phyloP scores from a whole-genome alignment of 2,888 invertebrate species.

The Nephrotoma flavescens region DNA sequence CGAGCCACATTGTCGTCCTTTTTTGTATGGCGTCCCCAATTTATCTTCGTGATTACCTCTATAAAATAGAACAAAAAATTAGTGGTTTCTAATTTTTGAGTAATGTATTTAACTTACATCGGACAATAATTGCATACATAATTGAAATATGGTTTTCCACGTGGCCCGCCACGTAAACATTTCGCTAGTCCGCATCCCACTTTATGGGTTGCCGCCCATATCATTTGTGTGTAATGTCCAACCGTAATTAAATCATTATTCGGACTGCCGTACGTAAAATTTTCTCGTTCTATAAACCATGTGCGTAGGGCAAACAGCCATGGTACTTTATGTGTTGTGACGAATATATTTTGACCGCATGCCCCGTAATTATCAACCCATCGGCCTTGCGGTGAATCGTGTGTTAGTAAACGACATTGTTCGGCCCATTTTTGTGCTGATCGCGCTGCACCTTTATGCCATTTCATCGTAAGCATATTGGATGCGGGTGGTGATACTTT shows the following conservation, averaged over 20 bases:
- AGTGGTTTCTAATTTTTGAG: not conserved
- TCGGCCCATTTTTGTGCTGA: slow-evolving; percentile 64
- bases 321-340: slow-evolving; percentile 61
- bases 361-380: slow-evolving; percentile 46
- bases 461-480: slow-evolving; percentile 70
- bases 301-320: slow-evolving; percentile 69
- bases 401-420: slow-evolving; percentile 49
- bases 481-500: slow-evolving; percentile 57
- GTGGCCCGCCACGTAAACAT: slow-evolving; percentile 45
- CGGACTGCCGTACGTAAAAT: slow-evolving; percentile 54
- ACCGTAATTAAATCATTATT: slow-evolving; percentile 43
- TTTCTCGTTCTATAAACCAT: slow-evolving; percentile 61
- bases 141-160: slow-evolving; percentile 51
- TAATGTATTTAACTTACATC: slow-evolving; percentile 39
- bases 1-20: slow-evolving; percentile 46
- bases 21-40: slow-evolving; percentile 50
- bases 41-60: slow-evolving; percentile 53
- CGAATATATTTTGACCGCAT: slow-evolving; percentile 72
- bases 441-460: slow-evolving; percentile 54
- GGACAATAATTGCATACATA: slow-evolving; percentile 79
- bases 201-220: slow-evolving; percentile 63
- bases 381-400: slow-evolving; percentile 47
- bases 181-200: slow-evolving; percentile 62
- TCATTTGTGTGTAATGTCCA: slow-evolving; percentile 73
- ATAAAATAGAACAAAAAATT: slow-evolving; percentile 19